Percentiles rank a stretch among this genome's conserved stretches.
Evolutionary conservation across 2,113 vertebrate genomes (phyloP).

Genomic region (Otocyon megalotis): DNA sequence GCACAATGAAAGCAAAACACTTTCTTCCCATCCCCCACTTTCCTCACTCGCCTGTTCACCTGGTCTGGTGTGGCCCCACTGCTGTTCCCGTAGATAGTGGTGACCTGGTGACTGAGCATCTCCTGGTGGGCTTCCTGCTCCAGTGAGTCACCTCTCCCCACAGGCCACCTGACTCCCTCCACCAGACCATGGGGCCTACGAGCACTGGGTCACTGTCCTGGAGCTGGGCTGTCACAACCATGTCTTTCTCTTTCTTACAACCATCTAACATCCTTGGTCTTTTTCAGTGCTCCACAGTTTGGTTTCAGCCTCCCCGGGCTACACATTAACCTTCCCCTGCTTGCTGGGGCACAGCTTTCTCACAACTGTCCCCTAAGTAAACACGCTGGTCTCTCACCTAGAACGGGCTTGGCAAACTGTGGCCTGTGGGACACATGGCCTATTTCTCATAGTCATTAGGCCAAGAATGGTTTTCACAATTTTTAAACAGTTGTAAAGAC

Average conservation of each 20-base stretch:
- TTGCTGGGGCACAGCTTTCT: not conserved
- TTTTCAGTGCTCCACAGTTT: not conserved
- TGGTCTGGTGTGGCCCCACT: not conserved
- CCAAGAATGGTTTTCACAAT: not conserved
- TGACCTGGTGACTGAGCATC: not conserved
- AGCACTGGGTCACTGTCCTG: not conserved
- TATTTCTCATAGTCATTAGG: not conserved
- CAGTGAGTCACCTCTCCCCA: not conserved
- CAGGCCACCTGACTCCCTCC: not conserved
- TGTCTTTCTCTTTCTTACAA: not conserved
- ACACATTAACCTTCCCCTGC: rapidly evolving
- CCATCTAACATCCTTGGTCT: rapidly evolving
- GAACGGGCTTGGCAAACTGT: not conserved
- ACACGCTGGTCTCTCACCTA: not conserved
- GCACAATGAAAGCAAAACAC: not conserved
- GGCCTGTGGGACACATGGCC: not conserved
- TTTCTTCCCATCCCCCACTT: not conserved
- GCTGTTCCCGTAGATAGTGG: not conserved
- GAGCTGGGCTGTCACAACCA: not conserved
- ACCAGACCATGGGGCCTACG: not conserved
- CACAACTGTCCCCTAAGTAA: not conserved
- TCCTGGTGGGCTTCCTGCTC: not conserved
- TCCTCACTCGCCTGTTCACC: not conserved
- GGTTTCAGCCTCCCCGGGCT: not conserved
- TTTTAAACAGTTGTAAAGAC: not conserved